Evolutionary conservation across 2,797 vertebrate species (phyloP).

Genomic region (Aulostomus chinensis): DNA sequence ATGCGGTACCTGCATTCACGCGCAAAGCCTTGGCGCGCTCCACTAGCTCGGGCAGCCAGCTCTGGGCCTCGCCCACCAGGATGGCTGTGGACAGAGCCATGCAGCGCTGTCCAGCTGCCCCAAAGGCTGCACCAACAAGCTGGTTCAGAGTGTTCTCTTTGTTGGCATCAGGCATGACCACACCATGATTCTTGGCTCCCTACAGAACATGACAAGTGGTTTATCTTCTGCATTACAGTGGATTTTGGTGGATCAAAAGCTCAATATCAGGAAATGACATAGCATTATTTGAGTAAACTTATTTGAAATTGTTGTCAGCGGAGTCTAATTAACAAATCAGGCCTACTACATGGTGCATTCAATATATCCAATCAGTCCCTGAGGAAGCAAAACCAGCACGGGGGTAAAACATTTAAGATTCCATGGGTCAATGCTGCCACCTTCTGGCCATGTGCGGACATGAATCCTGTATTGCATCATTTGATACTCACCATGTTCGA

Average conservation of each 20-base stretch:
- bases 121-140: constrained; percentile 94
- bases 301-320: too few relatives aligned
- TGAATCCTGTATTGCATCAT: not conserved
- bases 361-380: too few relatives aligned
- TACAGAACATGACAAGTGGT: constrained; percentile 67
- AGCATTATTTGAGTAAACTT: too few relatives aligned
- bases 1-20: constrained; percentile 89
- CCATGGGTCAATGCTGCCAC: constrained; percentile 68
- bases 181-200: constrained; percentile 98
- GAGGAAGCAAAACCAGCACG: too few relatives aligned
- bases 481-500: constrained; percentile 91
- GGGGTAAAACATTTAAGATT: not conserved
- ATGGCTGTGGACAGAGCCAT: constrained; percentile 96
- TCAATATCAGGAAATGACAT: too few relatives aligned
- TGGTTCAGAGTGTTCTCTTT: constrained; percentile 98
- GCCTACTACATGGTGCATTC: too few relatives aligned
- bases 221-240: constrained; percentile 37
- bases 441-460: constrained; percentile 52
- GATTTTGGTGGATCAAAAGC: too few relatives aligned
- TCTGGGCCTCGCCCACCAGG: constrained; percentile 89
- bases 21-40: constrained; percentile 88
- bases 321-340: too few relatives aligned
- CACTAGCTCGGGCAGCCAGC: constrained; percentile 94
- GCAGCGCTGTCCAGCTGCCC: constrained; percentile 95
- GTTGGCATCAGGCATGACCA: constrained; percentile 98